Conservation (phyloP, 1,140 invertebrate species). For the Drosophila bifasciata region DNA sequence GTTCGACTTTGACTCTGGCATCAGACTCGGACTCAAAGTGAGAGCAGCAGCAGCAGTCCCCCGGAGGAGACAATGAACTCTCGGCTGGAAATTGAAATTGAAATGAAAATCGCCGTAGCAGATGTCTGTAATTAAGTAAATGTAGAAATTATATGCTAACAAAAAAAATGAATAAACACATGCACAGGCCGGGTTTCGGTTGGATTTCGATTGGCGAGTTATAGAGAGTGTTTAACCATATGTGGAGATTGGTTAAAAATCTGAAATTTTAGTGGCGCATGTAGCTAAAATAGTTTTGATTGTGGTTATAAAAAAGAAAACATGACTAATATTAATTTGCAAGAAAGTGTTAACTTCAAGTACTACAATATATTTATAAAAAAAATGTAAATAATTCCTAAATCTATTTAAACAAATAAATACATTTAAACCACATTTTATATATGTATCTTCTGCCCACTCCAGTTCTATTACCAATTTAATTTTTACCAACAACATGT, state of each 20-base stretch:
- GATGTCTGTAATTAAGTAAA: conserved; percentile 69
- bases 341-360: no score
- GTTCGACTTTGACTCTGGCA: conserved; percentile 30
- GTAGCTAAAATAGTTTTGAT: background rate
- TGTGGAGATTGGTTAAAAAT: background rate
- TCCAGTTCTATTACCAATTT: background rate
- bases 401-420: background rate
- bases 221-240: background rate
- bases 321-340: no score
- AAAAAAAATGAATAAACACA: conserved; percentile 23
- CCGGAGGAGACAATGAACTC: conserved; percentile 72
- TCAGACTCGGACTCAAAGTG: conserved; percentile 50
- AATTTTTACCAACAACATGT: conserved; percentile 16
- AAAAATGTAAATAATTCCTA: background rate
- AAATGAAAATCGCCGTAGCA: conserved; percentile 62
- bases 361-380: no score
- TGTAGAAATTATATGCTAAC: conserved; percentile 61
- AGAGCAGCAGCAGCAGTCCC: no score
- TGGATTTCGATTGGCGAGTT: conserved; percentile 6
- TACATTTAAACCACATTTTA: no score
- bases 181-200: conserved; percentile 13
- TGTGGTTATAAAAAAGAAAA: background rate
- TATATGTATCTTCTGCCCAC: no score
- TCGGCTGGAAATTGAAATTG: conserved; percentile 64
- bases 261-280: conserved; percentile 10